Evolutionary conservation across 2,113 vertebrate genomes (phyloP), one percentile per base, ranked within the genome.

Genomic region (Dipodomys stephensi): DNA sequence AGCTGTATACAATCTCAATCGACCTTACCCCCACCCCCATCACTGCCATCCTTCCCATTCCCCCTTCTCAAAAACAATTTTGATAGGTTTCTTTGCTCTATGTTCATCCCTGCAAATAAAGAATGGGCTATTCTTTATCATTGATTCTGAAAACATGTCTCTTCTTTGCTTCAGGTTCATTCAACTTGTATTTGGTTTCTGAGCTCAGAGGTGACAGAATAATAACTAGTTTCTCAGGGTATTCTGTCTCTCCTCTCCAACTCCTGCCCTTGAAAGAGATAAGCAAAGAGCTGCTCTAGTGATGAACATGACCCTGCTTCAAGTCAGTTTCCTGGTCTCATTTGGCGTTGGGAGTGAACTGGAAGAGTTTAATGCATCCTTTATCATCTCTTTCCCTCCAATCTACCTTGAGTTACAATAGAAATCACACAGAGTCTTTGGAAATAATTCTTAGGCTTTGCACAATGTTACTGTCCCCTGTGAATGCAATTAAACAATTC

Each of bases 91-190:
- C 53, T 57, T 57, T 57, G 53, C 53, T 57, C 53, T 57, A 57
- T 18, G 12, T 57, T 57, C 15, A 18, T 57, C 12, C 53, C 25
- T 84, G 46, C n/a, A 25, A 67, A 81, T 25, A 87, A 57, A 88
- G 1, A 7, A 67, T 76, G n/a, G 35, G 8, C 32, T 71, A 25
- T 44, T 39, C 25, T 85, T 92, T 30, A 83, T 78, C n/a, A 83
- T 22, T 76, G 11, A n/a, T 32, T 57, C 57, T 86, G 53, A 88
- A 90, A 94, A 94, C 88, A 65, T 13, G 77, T 53, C 65, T 81
- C 68, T 87, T 83, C 64, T 86, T 93, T 62, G 18, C 25, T 44
- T 30, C 28, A 18, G 44, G 30, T 35, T 80, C 69, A 71, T 8
- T 22, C 28, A 27, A 11, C 7, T 65, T 87, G 25, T 27, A 35